phyloP scores from a whole-genome alignment of 1,140 invertebrate genomes.

The Bombus haemorrhoidalis region DNA sequence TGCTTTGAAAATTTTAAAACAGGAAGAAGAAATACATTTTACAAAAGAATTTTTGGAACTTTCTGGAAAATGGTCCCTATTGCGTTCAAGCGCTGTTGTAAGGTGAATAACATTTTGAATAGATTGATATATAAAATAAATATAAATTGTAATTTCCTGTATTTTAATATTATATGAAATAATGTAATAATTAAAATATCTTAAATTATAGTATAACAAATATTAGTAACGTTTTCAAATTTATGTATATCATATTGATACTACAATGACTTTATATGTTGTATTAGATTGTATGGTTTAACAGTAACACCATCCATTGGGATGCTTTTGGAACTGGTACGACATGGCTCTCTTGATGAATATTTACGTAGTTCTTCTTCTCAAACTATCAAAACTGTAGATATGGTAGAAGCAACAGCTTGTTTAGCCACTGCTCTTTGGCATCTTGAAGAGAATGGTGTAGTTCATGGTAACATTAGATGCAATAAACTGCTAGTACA shows the following conservation, averaged over 20 bases:
- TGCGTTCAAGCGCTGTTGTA: slow-evolving; percentile 89
- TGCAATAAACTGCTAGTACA: slow-evolving; percentile 92
- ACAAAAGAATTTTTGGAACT: slow-evolving; percentile 89
- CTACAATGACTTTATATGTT: not conserved
- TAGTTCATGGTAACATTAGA: slow-evolving; percentile 93
- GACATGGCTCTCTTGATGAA: slow-evolving; percentile 89
- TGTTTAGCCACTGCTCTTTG: slow-evolving; percentile 91
- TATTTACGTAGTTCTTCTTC: slow-evolving; percentile 84
- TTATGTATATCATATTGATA: not conserved
- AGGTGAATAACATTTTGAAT: slow-evolving; percentile 70
- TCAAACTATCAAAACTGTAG: slow-evolving; percentile 85
- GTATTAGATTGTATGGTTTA: slow-evolving; percentile 86
- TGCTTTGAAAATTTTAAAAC: slow-evolving; percentile 89
- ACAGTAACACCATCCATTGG: slow-evolving; percentile 89
- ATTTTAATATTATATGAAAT: not conserved
- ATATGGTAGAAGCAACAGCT: slow-evolving; percentile 90
- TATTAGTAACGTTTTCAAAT: not conserved
- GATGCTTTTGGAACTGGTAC: slow-evolving; percentile 91
- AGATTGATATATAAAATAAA: not conserved
- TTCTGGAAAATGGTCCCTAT: slow-evolving; percentile 88
- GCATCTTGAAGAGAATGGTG: slow-evolving; percentile 90
- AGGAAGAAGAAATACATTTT: slow-evolving; percentile 80
- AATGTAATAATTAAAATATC: not conserved
- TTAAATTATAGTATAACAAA: not conserved
- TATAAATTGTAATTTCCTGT: not conserved